These are phyloP conservation scores for Branchipolynoe longqiensis DNA, from an alignment of 2,888 invertebrate genomes.

Conservation along the genomic window DNA sequence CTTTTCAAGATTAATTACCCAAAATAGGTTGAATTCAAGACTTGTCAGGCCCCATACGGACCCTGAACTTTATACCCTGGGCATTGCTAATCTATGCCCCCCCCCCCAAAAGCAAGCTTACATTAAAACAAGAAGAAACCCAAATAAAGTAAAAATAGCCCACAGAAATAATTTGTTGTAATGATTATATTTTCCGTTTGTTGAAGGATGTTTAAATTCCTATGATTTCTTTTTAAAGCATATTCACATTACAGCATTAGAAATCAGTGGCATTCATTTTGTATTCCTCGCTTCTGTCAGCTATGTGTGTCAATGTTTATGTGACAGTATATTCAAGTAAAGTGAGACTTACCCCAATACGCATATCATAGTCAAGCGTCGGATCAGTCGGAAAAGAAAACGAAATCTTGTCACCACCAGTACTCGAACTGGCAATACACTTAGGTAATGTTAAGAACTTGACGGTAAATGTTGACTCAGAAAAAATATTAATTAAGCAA, in stretches of 20 bases:
- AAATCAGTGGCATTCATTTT: too few species aligned
- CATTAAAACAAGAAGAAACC: background rate
- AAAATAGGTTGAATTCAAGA: too few species aligned
- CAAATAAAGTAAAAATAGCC: background rate
- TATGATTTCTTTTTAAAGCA: too few species aligned
- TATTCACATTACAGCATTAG: too few species aligned
- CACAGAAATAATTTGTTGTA: background rate
- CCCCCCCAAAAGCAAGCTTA: background rate
- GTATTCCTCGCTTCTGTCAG: too few species aligned
- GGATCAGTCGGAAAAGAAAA: conserved; percentile 66
- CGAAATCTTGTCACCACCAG: conserved; percentile 72
- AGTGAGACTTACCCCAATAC: conserved; percentile 55
- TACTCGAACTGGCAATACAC: conserved; percentile 74
- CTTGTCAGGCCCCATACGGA: too few species aligned
- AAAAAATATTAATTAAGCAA: too few species aligned
- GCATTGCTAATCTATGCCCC: too few species aligned
- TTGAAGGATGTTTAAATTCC: background rate
- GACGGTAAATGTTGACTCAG: background rate
- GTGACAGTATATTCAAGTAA: background rate
- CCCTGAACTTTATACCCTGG: too few species aligned
- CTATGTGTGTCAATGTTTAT: background rate
- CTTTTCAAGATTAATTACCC: too few species aligned
- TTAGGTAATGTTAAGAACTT: conserved; percentile 59
- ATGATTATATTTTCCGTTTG: background rate
- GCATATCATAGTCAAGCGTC: conserved; percentile 42